Base-by-base conservation (phyloP, 1,140 invertebrate species). In the Aphelenchoides besseyi region DNA sequence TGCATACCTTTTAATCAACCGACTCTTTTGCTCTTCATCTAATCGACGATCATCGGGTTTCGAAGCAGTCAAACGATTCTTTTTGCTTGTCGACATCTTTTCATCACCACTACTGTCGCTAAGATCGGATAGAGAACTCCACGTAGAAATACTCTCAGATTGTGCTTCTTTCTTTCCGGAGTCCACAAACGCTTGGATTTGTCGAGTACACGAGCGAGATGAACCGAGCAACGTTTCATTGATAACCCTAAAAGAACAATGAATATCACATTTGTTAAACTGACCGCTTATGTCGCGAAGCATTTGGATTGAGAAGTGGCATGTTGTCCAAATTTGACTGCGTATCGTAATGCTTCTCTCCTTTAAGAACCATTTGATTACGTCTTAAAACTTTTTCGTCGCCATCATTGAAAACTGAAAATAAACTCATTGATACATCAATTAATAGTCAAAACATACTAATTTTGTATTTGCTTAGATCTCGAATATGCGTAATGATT, bases 391-490 rank as follows among this genome's bases (percentile, higher is more conserved):
- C 96, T 33, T 93, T 94, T 70, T 97, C 96, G 85, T 98, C 97
- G 2, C 95, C 96, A 88, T 99, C 96, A 88, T 98, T 94, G 88
- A 99, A 99, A 1, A 97, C 95, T 90, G 61, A 57, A 82, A 69
- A 23, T 23, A 52, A 76, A 18, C 23, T 28, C 61, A 48, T 26
- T n/a, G 30, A 2, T 61, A 74, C 1, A 59, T 75, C 0, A 26
- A 23, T 52, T 8, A 12, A 9, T 23, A 59, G n/a, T 33, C 3
- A 0, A 33, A 70, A 88, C 90, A 87, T 86, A 92, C 91, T 91
- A 85, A 98, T 95, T 76, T 94, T 97, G 82, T 98, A 98, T 82
- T 94, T 93, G 84, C 94, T 97, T 79, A 91, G 92, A 85, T 98
- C 96, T 85, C 95, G 94, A 72, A 98, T 91, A 86, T 95, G 95